phyloP scores from a whole-genome alignment of 1,140 invertebrate genomes.

The Atta colombica region DNA sequence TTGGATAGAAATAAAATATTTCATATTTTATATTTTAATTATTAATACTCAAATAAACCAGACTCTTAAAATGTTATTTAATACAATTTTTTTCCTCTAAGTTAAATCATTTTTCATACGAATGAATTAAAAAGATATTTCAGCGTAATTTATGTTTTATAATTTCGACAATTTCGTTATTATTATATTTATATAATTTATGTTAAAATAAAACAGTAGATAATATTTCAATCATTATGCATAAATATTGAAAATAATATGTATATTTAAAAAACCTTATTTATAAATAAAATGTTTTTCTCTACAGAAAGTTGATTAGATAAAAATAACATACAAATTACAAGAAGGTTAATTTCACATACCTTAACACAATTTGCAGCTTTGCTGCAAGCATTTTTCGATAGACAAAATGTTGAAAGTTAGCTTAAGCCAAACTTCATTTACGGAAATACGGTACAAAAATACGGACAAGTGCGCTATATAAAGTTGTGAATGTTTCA shows the following conservation, averaged over 20 bases:
- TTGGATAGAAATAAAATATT: slow-evolving; percentile 4
- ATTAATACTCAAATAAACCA: background rate
- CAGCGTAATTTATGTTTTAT: background rate
- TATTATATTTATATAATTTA: background rate
- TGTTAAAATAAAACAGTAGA: background rate
- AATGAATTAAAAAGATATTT: background rate
- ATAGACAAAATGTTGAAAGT: background rate
- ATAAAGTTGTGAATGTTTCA: slow-evolving; percentile 34
- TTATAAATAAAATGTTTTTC: background rate
- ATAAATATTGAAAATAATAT: background rate
- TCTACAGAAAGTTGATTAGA: background rate
- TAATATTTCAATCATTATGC: background rate
- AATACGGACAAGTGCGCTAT: background rate
- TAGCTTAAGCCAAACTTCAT: background rate
- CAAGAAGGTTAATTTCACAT: background rate
- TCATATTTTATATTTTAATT: slow-evolving; percentile 6
- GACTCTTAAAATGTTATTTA: slow-evolving; percentile 1
- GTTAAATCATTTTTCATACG: background rate
- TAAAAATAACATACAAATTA: background rate
- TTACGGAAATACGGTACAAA: slow-evolving; percentile 23
- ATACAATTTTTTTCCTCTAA: background rate
- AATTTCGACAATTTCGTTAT: background rate
- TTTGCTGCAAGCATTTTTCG: background rate
- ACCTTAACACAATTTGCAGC: background rate
- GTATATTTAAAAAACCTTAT: background rate